Conservation (phyloP, 2,797 vertebrate genomes). For the Coregonus ussuriensis region DNA sequence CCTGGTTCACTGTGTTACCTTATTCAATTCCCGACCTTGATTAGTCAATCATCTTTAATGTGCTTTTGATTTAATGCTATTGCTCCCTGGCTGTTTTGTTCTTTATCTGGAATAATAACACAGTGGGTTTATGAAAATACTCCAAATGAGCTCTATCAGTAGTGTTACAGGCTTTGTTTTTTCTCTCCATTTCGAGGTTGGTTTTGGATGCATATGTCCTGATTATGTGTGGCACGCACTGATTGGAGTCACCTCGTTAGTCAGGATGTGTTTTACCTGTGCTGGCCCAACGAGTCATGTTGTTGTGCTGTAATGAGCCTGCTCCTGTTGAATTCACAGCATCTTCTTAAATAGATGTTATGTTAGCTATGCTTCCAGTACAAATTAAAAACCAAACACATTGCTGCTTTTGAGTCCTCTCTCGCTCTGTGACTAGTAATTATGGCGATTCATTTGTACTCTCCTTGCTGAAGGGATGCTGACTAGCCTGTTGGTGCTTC, state of each 20-base stretch:
- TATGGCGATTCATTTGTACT: constrained; percentile 47
- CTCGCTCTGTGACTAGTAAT: constrained; percentile 48
- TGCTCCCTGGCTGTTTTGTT: background rate
- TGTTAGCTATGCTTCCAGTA: constrained; percentile 52
- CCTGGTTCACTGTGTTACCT: constrained; percentile 25
- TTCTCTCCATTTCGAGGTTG: too few relatives aligned
- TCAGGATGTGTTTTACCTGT: too few relatives aligned
- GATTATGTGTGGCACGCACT: too few relatives aligned
- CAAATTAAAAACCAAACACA: constrained; percentile 60
- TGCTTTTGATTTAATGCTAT: constrained; percentile 29
- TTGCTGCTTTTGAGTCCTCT: constrained; percentile 38
- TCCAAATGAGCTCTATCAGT: background rate
- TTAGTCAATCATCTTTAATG: constrained; percentile 39
- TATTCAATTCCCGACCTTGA: constrained; percentile 32
- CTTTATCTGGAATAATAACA: background rate
- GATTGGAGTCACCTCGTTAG: too few relatives aligned
- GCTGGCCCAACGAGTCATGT: too few relatives aligned
- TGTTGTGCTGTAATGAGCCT: constrained; percentile 54
- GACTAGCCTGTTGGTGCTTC: constrained; percentile 15
- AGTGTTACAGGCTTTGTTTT: too few relatives aligned
- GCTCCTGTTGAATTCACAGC: constrained; percentile 55
- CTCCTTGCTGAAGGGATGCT: constrained; percentile 34
- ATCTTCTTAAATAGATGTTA: constrained; percentile 59
- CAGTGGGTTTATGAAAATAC: background rate
- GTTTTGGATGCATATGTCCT: too few relatives aligned